phyloP scores from a whole-genome alignment of 2,888 invertebrate genomes.

The Andrena marginata region DNA sequence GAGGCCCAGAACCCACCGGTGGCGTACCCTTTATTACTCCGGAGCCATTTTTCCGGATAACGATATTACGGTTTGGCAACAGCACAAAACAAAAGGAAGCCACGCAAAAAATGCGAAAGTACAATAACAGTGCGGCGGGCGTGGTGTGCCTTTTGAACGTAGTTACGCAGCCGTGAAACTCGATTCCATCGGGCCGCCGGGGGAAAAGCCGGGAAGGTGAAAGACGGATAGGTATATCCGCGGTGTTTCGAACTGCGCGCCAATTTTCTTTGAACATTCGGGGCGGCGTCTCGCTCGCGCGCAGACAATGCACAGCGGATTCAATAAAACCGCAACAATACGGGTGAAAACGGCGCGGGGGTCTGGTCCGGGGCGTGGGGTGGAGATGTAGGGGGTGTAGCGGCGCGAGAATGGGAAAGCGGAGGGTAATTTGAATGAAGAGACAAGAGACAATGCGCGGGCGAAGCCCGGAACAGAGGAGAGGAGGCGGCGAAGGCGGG shows the following conservation, averaged over 20 bases:
- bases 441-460: conserved; percentile 84
- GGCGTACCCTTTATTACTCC: neutral
- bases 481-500: conserved; percentile 69
- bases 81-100: neutral
- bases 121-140: conserved; percentile 26
- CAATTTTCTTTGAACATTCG: conserved; percentile 80
- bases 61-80: conserved; percentile 51
- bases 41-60: conserved; percentile 36
- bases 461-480: conserved; percentile 72
- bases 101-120: neutral
- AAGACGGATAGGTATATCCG: conserved; percentile 63
- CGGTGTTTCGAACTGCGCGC: conserved; percentile 68
- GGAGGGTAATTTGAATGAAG: conserved; percentile 85
- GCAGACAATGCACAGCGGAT: conserved; percentile 82
- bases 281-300: conserved; percentile 74
- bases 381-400: conserved; percentile 55
- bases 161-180: conserved; percentile 69
- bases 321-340: conserved; percentile 85
- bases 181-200: conserved; percentile 58
- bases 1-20: neutral
- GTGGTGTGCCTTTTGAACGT: conserved; percentile 59
- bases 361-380: conserved; percentile 29
- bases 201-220: conserved; percentile 38
- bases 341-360: conserved; percentile 77
- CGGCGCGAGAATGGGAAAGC: conserved; percentile 77